Evolutionary conservation across 1,140 invertebrate species (phyloP), one percentile per base, ranked within the genome.

Genomic region (Drosophila sp.): DNA sequence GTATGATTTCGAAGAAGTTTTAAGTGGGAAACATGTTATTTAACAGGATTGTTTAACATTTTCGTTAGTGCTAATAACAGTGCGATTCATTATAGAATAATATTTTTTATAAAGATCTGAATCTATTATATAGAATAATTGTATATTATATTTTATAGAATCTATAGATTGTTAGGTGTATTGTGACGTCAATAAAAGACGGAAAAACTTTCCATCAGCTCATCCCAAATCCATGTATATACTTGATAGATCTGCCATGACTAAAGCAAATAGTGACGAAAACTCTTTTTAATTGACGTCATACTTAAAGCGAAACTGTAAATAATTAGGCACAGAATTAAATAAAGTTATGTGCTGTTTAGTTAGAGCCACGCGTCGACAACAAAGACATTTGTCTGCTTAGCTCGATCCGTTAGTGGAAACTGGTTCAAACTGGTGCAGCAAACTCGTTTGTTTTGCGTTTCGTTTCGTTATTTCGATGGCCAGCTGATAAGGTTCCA

Each of bases 391-490:
- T 51, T 58, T 57, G 34, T 56, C 29, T 29, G 61, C 27, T 8
- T 14, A 18, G 27, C 4, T 48, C 14, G 36, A 13, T 45, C 46
- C 13, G 7, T 43, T 11, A 13, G 38, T 59, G 36, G 7, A 21
- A 70, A 70, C 72, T 70, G 72, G 65, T 63, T 74, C 43, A 36
- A 74, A 74, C 72, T 56, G 66, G 72, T 29, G 43, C 50, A 27
- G 43, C 25, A 25, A 70, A 70, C 65, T 70, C 1, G 72, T 74
- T 74, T 70, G 8, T 13, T 56, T 50, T 56, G 5, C 29, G 36
- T 58, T 41, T 46, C 29, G 36, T 58, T 41, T 46, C 13, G 29
- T 27, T 40, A 14, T 16, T 40, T 40, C 40, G 64, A 63, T 74
- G 32, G 66, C 48, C 76, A 63, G 7, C 45, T 63, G 76, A 78